Conservation (phyloP, 2,888 invertebrate species). For the Alviniconcha strummeri region DNA sequence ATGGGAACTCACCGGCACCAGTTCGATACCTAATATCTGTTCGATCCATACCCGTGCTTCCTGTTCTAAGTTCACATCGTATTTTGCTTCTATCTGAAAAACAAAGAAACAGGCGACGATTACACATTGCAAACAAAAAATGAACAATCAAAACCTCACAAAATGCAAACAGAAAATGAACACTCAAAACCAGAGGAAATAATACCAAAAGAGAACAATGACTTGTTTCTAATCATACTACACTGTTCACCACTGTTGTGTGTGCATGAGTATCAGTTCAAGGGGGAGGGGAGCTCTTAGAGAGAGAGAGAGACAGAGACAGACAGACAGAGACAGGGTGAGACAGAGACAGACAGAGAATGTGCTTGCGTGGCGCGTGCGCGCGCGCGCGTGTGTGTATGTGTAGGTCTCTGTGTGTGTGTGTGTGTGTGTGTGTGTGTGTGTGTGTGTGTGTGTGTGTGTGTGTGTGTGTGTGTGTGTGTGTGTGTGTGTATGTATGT, state of each 20-base stretch:
- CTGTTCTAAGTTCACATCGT: slow-evolving; percentile 62
- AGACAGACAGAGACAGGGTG: background rate
- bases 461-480: background rate
- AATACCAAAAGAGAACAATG: too few species aligned
- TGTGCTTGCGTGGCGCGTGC: background rate
- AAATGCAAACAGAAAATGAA: too few species aligned
- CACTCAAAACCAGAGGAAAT: too few species aligned
- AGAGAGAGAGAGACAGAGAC: too few species aligned
- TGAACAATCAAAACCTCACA: too few species aligned
- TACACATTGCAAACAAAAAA: too few species aligned
- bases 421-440: background rate
- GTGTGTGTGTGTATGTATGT: too few species aligned
- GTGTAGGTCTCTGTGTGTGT: background rate
- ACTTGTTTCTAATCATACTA: too few species aligned
- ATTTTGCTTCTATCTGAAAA: slow-evolving; percentile 65
- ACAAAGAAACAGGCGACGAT: background rate
- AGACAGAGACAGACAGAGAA: background rate
- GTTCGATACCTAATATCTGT: slow-evolving; percentile 49
- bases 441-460: background rate
- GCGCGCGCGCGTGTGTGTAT: background rate
- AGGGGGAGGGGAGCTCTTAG: too few species aligned
- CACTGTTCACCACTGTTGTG: too few species aligned
- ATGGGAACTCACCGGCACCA: slow-evolving; percentile 25
- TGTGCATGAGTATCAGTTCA: too few species aligned
- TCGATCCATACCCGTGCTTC: slow-evolving; percentile 67